A percentile compares a stretch with the other conserved stretches of the same genome.
Conservation (phyloP, 2,797 vertebrate genomes). For the Malacoctenus gilli region DNA sequence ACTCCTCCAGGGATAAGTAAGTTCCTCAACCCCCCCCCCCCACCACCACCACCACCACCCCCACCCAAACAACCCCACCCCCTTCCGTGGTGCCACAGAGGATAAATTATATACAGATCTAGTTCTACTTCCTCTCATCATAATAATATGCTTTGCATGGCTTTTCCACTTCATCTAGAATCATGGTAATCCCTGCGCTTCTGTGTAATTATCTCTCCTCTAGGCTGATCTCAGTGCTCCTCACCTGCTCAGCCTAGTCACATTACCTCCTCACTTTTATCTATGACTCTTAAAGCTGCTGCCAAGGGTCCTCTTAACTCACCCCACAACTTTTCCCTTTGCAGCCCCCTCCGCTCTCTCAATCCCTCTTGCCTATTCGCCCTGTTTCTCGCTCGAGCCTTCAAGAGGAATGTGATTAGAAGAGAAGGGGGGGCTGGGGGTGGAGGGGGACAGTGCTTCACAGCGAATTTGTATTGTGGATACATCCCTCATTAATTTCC, state of each 20-base stretch:
- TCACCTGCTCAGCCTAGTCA: slow-evolving; percentile 75
- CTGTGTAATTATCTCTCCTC: slow-evolving; percentile 80
- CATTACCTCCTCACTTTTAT: slow-evolving; percentile 76
- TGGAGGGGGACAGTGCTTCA: slow-evolving; percentile 41
- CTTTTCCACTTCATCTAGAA: slow-evolving; percentile 77
- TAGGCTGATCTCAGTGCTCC: slow-evolving; percentile 71
- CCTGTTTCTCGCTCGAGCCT: slow-evolving; percentile 35
- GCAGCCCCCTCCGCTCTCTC: slow-evolving; percentile 19
- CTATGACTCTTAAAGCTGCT: slow-evolving; percentile 75
- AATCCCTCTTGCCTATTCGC: slow-evolving; percentile 5
- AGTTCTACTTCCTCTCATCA: slow-evolving; percentile 70
- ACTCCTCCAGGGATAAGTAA: slow-evolving; percentile 65
- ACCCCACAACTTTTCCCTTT: slow-evolving; percentile 58
- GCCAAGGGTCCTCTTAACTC: slow-evolving; percentile 76
- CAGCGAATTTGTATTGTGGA: slow-evolving; percentile 61
- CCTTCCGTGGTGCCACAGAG: slow-evolving; percentile 59
- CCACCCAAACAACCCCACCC: slow-evolving; percentile 50
- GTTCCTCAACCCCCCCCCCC: slow-evolving; percentile 56
- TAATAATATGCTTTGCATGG: slow-evolving; percentile 77
- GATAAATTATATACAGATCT: slow-evolving; percentile 69
- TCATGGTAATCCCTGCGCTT: slow-evolving; percentile 77
- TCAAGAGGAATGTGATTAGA: slow-evolving; percentile 67
- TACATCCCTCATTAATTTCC: slow-evolving; percentile 75
- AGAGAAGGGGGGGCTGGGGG: slow-evolving; percentile 4
- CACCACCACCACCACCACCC: slow-evolving; percentile 45